phyloP scores from a whole-genome alignment of 1,140 invertebrate genomes.

The Chironomus striatipennis region DNA sequence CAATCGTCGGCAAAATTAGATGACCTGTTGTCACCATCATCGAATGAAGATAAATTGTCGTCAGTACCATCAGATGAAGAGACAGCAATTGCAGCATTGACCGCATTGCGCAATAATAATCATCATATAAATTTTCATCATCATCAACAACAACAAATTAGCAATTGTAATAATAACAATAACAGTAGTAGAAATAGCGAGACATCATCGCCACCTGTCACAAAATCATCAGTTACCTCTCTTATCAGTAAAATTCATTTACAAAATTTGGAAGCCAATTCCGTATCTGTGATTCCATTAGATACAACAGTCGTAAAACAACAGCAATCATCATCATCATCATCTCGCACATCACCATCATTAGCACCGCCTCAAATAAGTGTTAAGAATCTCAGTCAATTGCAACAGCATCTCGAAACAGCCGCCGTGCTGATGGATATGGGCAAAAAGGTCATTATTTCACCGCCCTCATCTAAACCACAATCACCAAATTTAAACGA shows the following conservation, averaged over 20 bases:
- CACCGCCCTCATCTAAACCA: constrained; percentile 38
- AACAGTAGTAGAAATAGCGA: background rate
- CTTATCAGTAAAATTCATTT: constrained; percentile 26
- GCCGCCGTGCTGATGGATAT: constrained; percentile 40
- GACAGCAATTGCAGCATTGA: constrained; percentile 39
- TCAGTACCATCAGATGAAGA: constrained; percentile 35
- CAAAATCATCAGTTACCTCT: constrained; percentile 26
- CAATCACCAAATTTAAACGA: constrained; percentile 35
- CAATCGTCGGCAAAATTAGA: constrained; percentile 24
- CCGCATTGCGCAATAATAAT: constrained; percentile 35
- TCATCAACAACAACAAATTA: constrained; percentile 17
- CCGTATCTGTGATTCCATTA: constrained; percentile 28
- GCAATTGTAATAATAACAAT: constrained; percentile 17
- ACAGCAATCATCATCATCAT: constrained; percentile 19
- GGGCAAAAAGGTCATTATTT: constrained; percentile 40
- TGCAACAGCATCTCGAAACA: constrained; percentile 39
- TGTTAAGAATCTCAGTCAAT: constrained; percentile 32
- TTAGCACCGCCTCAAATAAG: constrained; percentile 23
- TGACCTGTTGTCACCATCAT: constrained; percentile 32
- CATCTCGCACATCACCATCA: constrained; percentile 28
- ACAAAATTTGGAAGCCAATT: constrained; percentile 27
- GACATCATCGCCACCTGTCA: background rate
- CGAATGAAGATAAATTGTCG: constrained; percentile 31
- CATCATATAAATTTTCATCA: constrained; percentile 22
- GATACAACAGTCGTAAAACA: constrained; percentile 20